Percentiles rank a stretch among this genome's conserved stretches.
phyloP scores from a whole-genome alignment of 1,140 invertebrate species.

The Zelostemma sp. region DNA sequence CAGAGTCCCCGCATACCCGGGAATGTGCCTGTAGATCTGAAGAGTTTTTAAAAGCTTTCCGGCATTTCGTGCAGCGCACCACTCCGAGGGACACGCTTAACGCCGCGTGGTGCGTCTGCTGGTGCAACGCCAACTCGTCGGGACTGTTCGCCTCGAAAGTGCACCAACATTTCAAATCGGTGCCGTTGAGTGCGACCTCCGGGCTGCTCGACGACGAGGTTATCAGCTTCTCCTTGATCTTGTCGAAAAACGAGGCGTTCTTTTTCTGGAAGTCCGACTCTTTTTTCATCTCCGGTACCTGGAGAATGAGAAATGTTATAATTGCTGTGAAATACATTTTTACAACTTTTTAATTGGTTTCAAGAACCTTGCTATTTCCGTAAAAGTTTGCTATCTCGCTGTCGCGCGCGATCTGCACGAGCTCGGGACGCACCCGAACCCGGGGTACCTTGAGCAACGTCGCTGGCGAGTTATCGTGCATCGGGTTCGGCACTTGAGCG shows the following conservation, averaged over 20 bases:
- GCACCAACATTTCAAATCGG: conserved; percentile 67
- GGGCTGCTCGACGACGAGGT: conserved; percentile 65
- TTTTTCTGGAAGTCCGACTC: conserved; percentile 74
- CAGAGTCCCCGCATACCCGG: conserved; percentile 73
- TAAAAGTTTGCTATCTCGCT: conserved; percentile 70
- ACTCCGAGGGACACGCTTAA: conserved; percentile 73
- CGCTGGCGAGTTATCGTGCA: conserved; percentile 36
- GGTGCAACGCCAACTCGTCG: conserved; percentile 61
- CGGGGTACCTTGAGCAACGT: conserved; percentile 59
- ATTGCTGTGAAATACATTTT: conserved; percentile 3
- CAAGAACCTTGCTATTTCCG: conserved; percentile 63
- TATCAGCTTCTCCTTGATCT: conserved; percentile 80
- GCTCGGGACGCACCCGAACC: conserved; percentile 61
- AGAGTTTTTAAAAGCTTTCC: conserved; percentile 86
- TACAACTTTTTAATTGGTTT: not conserved
- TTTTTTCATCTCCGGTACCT: conserved; percentile 52
- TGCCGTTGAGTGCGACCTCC: conserved; percentile 65
- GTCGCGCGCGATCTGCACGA: conserved; percentile 71
- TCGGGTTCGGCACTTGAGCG: conserved; percentile 18
- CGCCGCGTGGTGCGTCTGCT: conserved; percentile 64
- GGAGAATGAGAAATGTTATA: not conserved
- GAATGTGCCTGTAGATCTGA: conserved; percentile 81
- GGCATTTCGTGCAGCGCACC: conserved; percentile 86
- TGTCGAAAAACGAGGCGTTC: conserved; percentile 85
- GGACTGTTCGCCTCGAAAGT: conserved; percentile 62